Evolutionary conservation across 2,888 invertebrate species (phyloP), one percentile per base, ranked within the genome.

Genomic region (Diarsia dahlii): DNA sequence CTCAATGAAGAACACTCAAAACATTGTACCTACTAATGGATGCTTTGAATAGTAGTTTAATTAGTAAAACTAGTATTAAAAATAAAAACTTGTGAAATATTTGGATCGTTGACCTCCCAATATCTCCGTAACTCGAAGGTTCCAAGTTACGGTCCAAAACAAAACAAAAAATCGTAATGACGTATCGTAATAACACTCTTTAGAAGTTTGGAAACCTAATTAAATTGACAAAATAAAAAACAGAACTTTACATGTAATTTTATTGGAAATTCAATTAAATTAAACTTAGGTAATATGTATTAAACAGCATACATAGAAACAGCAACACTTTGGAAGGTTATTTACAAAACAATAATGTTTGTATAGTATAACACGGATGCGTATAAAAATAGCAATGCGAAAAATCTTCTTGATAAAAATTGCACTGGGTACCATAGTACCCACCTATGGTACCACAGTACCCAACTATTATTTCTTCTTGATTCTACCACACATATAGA

Each of bases 191-290:
- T n/a, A n/a, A n/a, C n/a, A n/a, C n/a, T n/a, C n/a, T n/a, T n/a
- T n/a, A n/a, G n/a, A n/a, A 8, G 18, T 18, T 20, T 18, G 50
- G 50, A 50, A 20, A 48, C 34, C 34, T 52, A 15, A 18, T 23
- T 5, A 6, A 45, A 72, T n/a, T n/a, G n/a, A n/a, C n/a, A 48
- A 58, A 75, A 70, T 64, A 45, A 82, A 82, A 82, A 52, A 6
- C 56, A 0, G 4, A 50, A n/a, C 2, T 76, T 28, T 67, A 60
- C 12, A 45, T 72, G 69, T 72, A 52, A 62, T 48, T 84, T 85
- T 85, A 85, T 74, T 84, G 54, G 13, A 74, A 69, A 60, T 4
- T 46, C 8, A 56, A 52, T 56, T 84, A 56, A 71, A 62, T 82
- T 65, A 71, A 73, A 58, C 76, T 68, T 69, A 65, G 3, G 23